Percentiles rank a stretch among this genome's conserved stretches.
phyloP scores from a whole-genome alignment of 1,140 invertebrate genomes.

The Leptinotarsa defecta region DNA sequence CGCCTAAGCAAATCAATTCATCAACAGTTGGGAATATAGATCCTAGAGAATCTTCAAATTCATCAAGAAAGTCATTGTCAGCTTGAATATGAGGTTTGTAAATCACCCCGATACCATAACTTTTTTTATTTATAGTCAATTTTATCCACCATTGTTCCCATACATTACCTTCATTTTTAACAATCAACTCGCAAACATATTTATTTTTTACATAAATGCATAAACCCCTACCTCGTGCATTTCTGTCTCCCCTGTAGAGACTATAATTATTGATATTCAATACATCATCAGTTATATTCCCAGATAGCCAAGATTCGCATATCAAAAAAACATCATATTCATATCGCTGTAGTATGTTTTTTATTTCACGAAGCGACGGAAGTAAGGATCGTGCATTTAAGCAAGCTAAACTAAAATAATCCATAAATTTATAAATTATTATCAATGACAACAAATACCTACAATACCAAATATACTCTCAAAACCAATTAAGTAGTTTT shows the following conservation, averaged over 20 bases:
- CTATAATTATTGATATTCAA: not conserved
- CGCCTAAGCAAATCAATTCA: no score
- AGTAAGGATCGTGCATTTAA: no score
- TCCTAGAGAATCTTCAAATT: not conserved
- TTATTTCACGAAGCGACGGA: no score
- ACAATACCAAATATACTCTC: no score
- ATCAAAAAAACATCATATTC: not conserved
- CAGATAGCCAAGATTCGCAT: not conserved
- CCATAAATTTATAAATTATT: no score
- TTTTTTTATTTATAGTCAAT: not conserved
- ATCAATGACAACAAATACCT: no score
- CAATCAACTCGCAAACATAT: not conserved
- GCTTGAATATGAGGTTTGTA: not conserved
- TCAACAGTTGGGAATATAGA: constrained; percentile 2
- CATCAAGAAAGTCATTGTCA: constrained; percentile 13
- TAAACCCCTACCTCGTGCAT: not conserved
- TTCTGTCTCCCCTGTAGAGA: not conserved
- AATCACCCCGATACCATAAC: constrained; percentile 1
- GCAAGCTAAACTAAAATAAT: no score
- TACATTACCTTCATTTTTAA: not conserved
- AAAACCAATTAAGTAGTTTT: no score
- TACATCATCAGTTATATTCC: not conserved
- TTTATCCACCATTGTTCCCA: constrained; percentile 20
- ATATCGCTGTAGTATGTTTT: no score
- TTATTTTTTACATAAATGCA: not conserved